Conservation (phyloP, 2,888 invertebrate species). For the Pachymerium ferrugineum region DNA sequence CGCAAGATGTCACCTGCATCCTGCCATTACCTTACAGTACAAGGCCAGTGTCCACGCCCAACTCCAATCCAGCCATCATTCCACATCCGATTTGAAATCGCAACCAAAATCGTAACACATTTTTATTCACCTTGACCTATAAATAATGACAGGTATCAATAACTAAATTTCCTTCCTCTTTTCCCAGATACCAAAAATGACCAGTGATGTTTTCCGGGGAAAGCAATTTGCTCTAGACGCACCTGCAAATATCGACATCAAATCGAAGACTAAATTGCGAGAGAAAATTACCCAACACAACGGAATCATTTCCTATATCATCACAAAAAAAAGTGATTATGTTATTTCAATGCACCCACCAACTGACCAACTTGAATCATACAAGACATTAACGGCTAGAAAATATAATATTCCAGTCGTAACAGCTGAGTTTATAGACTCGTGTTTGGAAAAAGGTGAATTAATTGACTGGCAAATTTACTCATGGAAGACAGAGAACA, state of each 20-base stretch:
- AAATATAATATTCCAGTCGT: slow-evolving; percentile 17
- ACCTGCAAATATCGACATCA: not conserved
- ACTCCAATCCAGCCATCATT: too few species aligned
- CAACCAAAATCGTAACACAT: not conserved
- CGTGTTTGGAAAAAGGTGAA: not conserved
- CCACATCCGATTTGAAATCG: too few species aligned
- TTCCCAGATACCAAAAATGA: not conserved
- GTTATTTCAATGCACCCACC: not conserved
- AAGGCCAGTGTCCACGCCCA: too few species aligned
- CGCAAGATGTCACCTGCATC: too few species aligned
- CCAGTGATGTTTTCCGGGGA: not conserved
- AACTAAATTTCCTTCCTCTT: not conserved
- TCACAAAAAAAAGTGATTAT: not conserved
- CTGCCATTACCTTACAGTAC: too few species aligned
- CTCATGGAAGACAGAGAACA: not conserved
- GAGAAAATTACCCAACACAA: slow-evolving; percentile 14
- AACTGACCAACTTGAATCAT: not conserved
- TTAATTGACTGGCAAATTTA: not conserved
- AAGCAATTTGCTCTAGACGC: not conserved
- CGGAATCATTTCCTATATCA: slow-evolving; percentile 26
- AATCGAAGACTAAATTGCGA: not conserved
- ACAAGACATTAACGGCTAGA: not conserved
- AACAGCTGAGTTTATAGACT: not conserved
- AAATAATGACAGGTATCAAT: not conserved
- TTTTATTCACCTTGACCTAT: not conserved